phyloP scores from a whole-genome alignment of 2,113 vertebrate species.

The Mormyrus lacerda region DNA sequence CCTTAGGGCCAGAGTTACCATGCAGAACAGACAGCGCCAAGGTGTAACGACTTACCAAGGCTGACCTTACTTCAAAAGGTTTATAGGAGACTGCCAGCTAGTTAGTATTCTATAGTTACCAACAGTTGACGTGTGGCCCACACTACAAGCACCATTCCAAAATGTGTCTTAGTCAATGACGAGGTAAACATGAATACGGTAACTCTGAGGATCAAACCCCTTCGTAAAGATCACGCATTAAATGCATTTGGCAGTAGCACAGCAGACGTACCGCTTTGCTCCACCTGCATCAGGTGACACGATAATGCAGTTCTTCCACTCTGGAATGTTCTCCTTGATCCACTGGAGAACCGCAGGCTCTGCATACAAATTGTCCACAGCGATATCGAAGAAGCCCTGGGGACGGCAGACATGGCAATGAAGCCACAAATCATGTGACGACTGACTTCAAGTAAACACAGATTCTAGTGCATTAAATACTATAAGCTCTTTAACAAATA shows the following conservation, averaged over 20 bases:
- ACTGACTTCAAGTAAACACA: background rate
- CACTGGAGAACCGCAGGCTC: constrained; percentile 90
- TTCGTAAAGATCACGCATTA: background rate
- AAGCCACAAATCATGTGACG: background rate
- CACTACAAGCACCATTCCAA: background rate
- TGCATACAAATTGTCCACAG: constrained; percentile 90
- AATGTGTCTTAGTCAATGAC: background rate
- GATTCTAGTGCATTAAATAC: background rate
- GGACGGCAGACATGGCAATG: background rate
- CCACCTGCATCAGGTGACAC: constrained; percentile 91
- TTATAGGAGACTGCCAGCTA: background rate
- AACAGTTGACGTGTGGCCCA: background rate
- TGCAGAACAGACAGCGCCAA: background rate
- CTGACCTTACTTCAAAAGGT: background rate
- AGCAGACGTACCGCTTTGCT: constrained; percentile 76
- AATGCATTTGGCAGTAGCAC: background rate
- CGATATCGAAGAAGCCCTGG: constrained; percentile 93
- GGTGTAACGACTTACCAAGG: background rate
- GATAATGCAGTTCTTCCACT: constrained; percentile 88
- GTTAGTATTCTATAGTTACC: background rate
- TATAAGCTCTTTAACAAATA: background rate
- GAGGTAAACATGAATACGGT: background rate
- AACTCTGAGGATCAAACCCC: background rate
- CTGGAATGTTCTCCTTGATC: constrained; percentile 82
- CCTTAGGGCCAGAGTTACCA: background rate